phyloP scores from a whole-genome alignment of 30 jellyfish, hydroid and myxozoan species.

The Aurelia coerulea region DNA sequence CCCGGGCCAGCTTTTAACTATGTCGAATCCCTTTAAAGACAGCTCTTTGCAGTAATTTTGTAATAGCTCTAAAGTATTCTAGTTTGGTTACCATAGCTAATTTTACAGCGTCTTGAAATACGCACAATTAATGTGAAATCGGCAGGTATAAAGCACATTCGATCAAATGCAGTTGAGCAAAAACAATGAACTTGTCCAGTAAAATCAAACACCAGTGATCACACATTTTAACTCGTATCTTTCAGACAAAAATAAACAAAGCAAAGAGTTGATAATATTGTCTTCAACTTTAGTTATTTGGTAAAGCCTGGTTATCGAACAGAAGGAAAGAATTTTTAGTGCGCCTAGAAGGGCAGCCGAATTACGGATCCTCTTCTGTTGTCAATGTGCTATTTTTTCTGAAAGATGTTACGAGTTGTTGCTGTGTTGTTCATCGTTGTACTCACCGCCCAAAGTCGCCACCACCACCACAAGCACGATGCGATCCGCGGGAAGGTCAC shows the following conservation, averaged over 20 bases:
- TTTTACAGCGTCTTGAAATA: neutral
- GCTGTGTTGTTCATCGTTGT: neutral
- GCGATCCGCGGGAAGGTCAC: conserved; percentile 5
- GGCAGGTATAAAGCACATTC: neutral
- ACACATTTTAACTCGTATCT: neutral
- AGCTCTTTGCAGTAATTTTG: too few relatives aligned
- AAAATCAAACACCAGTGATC: conserved; percentile 1
- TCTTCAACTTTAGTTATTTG: too few relatives aligned
- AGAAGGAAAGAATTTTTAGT: too few relatives aligned
- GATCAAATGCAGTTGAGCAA: neutral
- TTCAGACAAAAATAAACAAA: too few relatives aligned
- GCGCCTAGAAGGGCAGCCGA: too few relatives aligned
- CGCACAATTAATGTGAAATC: neutral
- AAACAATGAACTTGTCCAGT: conserved; percentile 4
- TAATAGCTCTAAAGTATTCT: too few relatives aligned
- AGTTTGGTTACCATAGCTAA: neutral
- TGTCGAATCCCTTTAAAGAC: too few relatives aligned
- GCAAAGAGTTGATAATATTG: too few relatives aligned
- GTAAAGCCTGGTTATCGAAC: too few relatives aligned
- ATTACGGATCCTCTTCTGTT: too few relatives aligned
- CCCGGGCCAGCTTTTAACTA: too few relatives aligned
- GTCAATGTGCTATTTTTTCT: too few relatives aligned
- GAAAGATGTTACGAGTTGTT: neutral
- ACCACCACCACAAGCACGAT: conserved; percentile 1
- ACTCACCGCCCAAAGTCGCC: neutral